Evolutionary conservation across 2,888 invertebrate genomes (phyloP).

Genomic region (Mantis religiosa): DNA sequence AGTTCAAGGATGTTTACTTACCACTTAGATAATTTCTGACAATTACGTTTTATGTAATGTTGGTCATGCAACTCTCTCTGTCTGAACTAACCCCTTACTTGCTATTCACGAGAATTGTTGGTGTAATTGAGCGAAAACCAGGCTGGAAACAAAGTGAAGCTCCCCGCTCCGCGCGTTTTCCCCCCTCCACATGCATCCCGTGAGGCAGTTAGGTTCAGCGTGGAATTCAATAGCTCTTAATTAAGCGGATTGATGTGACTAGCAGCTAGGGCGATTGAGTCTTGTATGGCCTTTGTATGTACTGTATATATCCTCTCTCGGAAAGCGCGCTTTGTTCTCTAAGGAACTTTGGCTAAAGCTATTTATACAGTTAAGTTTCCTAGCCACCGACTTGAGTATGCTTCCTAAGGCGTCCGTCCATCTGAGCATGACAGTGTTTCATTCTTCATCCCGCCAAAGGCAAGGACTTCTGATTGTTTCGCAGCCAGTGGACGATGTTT

Average conservation of each 20-base stretch:
- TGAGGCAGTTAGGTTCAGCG: background rate
- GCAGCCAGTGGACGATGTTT: background rate
- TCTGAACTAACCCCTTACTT: background rate
- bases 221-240: slow-evolving; percentile 19
- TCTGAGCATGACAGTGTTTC: background rate
- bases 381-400: background rate
- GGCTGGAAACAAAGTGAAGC: slow-evolving; percentile 19
- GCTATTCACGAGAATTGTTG: slow-evolving; percentile 6
- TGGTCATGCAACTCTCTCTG: background rate
- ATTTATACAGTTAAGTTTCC: background rate
- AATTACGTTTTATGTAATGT: background rate
- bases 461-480: background rate
- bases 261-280: slow-evolving; percentile 9
- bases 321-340: slow-evolving; percentile 1
- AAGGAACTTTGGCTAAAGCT: background rate
- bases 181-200: background rate
- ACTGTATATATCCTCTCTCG: background rate
- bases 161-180: background rate
- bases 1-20: background rate
- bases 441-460: background rate
- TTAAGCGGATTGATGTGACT: slow-evolving; percentile 22
- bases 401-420: background rate
- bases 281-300: slow-evolving; percentile 13
- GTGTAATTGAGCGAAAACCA: slow-evolving; percentile 26
- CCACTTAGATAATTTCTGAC: background rate